phyloP scores from a whole-genome alignment of 2,888 invertebrate species.

The Sylvicola fuscatus region DNA sequence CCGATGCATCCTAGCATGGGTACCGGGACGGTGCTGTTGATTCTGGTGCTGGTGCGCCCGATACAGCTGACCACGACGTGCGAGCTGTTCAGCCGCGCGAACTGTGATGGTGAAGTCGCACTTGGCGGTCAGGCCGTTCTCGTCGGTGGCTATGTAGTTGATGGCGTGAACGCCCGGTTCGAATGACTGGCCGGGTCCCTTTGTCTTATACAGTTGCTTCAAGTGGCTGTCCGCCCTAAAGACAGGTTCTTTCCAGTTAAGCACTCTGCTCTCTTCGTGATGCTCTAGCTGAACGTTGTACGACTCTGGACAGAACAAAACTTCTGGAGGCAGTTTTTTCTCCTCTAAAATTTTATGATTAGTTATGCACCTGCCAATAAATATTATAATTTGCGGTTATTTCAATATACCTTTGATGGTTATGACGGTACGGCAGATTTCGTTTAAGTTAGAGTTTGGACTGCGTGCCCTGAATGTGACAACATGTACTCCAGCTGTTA shows the following conservation, averaged over 20 bases:
- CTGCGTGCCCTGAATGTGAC: conserved; percentile 37
- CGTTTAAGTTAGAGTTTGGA: conserved; percentile 30
- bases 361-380: no score
- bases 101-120: conserved; percentile 38
- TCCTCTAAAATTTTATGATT: conserved; percentile 7
- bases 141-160: conserved; percentile 40
- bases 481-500: conserved; percentile 35
- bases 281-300: conserved; percentile 33
- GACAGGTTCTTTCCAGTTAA: conserved; percentile 42
- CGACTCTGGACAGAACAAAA: conserved; percentile 37
- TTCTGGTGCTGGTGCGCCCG: background rate
- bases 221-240: conserved; percentile 36
- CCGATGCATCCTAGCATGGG: no score
- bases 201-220: conserved; percentile 34
- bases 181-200: conserved; percentile 40
- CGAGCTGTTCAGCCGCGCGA: no score
- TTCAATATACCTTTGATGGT: conserved; percentile 29
- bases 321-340: conserved; percentile 34
- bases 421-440: conserved; percentile 36
- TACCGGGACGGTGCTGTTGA: background rate
- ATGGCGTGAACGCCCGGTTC: conserved; percentile 37
- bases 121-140: conserved; percentile 36
- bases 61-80: background rate
- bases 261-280: conserved; percentile 31
- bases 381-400: no score